Conservation (phyloP, 2,113 vertebrate genomes). For the Zeus faber region DNA sequence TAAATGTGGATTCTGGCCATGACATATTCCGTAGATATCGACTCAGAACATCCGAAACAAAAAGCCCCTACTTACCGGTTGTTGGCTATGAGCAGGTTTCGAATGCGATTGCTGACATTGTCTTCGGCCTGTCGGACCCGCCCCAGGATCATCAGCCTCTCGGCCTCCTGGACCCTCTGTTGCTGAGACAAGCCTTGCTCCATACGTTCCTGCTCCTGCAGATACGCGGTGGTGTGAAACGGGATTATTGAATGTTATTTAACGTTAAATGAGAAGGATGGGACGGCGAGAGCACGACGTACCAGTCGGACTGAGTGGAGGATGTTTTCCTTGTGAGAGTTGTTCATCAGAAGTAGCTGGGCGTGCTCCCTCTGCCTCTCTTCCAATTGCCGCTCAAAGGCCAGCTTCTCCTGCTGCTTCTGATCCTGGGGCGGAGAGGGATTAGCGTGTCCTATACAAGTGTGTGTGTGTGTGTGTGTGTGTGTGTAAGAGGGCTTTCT, state of each 20-base stretch:
- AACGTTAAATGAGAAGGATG: too few relatives aligned
- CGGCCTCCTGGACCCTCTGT: slow-evolving; percentile 80
- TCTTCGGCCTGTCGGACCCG: slow-evolving; percentile 82
- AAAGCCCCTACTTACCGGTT: slow-evolving; percentile 83
- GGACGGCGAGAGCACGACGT: not conserved
- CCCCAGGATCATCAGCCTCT: slow-evolving; percentile 79
- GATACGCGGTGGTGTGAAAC: not conserved
- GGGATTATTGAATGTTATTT: too few relatives aligned
- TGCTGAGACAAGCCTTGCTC: slow-evolving; percentile 81
- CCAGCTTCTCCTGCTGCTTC: slow-evolving; percentile 86
- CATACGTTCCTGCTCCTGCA: slow-evolving; percentile 84
- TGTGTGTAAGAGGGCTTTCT: slow-evolving; percentile 94
- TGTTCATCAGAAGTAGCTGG: slow-evolving; percentile 81
- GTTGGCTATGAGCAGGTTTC: slow-evolving; percentile 83
- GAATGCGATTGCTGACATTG: slow-evolving; percentile 75
- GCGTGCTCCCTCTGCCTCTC: slow-evolving; percentile 83
- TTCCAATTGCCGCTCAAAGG: slow-evolving; percentile 83
- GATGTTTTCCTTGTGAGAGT: slow-evolving; percentile 81
- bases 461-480: too few relatives aligned
- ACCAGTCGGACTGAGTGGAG: slow-evolving; percentile 89
- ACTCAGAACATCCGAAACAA: too few relatives aligned
- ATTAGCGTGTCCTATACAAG: too few relatives aligned
- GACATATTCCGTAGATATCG: too few relatives aligned
- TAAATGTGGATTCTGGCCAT: too few relatives aligned
- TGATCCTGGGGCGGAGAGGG: slow-evolving; percentile 73